Evolutionary conservation across 2,113 vertebrate genomes (phyloP), one percentile per base, ranked within the genome.

Genomic region (Cyanoliseus patagonus): DNA sequence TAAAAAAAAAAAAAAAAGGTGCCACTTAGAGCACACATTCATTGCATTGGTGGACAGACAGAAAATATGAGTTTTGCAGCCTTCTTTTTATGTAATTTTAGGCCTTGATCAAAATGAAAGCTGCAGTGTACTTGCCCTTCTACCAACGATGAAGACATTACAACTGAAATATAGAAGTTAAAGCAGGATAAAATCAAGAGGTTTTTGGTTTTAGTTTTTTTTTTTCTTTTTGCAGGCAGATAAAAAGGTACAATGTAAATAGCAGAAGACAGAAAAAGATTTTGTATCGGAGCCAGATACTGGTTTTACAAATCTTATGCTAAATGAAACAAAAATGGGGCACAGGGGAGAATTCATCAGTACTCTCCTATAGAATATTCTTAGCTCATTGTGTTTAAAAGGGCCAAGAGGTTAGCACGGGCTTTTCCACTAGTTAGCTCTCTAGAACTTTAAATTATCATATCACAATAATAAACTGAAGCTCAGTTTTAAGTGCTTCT

Each of bases 161-260:
- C 6, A 30, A 49, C 1, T 79, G 52, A 82, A 81, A 91, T 51
- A 69, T 0, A 47, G 19, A 85, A 44, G 28, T 44, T 68, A 79
- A 87, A 87, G 19, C 5, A 11, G 4, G 11, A 75, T 63, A 78
- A 88, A 85, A 70, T 11, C 12, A 73, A 51, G 20, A 67, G 17
- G 5, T 4, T 3, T 11, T 15, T 8, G 0, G 0, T 2, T 17
- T 11, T 5, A 18, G 52, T 8, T 19, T 24, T 61, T 47, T 35
- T n/a, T 35, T 25, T 9, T 18, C 18, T 63, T 68, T 64, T 64
- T 64, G 1, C 18, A 74, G 28, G 9, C 9, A 77, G 72, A 70
- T 35, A 35, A 68, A 86, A 83, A 79, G 3, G 2, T 68, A 46
- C 23, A 30, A 87, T 81, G 4, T 35, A 76, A 94, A 69, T 33